Evolutionary conservation across 2,888 invertebrate genomes (phyloP), one percentile per base, ranked within the genome.

Genomic region (Podotricha telesiphe): DNA sequence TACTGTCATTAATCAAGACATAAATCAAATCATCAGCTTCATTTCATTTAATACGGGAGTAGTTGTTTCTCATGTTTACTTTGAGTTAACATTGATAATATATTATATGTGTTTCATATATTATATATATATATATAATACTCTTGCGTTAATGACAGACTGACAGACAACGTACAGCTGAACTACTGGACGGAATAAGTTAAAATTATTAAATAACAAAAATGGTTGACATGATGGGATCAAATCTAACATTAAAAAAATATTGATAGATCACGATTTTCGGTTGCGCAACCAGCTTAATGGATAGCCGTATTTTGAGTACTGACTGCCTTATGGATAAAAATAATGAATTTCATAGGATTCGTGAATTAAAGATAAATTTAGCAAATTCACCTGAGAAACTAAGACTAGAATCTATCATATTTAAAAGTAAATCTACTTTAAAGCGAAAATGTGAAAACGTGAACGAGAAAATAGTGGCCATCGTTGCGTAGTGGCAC

Each of bases 21-120:
- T 59, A 59, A 59, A 59, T 59, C 45, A 59, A 59, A 59, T 59
- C 45, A 45, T 59, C 59, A 59, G 45, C 22, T 59, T 28, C 59
- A 10, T 45, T 59, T 22, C n/a, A 22, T 59, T 59, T 59, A 59
- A 59, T 59, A 17, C 22, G 22, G 45, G n/a, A 45, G 45, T 22
- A n/a, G 22, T 59, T 45, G 17, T 28, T 59, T 59, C 11, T 45
- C 22, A 28, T n/a, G 59, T 59, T 59, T 45, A 17, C 45, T 22
- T 59, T 22, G 28, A 59, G n/a, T 22, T 42, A 2, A 58, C 15
- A 8, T 58, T 37, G 1, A 6, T 58, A 20, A 42, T 19, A 40
- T 20, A 19, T 40, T 5, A 50, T 2, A 22, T 6, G 10, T 11
- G 13, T 20, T 50, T 50, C 0, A 50, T 22, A 13, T 42, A 42